Evolutionary conservation across 2,113 vertebrate genomes (phyloP).

Genomic region (Scortum barcoo): DNA sequence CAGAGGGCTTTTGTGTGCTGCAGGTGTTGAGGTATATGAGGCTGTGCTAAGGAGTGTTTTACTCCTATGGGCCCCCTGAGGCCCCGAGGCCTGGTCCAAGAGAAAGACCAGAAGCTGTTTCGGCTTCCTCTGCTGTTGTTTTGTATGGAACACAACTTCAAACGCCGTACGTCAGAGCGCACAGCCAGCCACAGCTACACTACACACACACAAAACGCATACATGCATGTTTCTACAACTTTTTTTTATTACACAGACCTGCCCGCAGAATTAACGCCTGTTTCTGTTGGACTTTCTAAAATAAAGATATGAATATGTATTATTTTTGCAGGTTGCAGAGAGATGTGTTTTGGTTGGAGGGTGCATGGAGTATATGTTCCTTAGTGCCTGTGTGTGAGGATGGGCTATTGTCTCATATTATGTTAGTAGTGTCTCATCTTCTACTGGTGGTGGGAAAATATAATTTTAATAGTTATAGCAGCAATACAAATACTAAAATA

Average conservation of each 20-base stretch:
- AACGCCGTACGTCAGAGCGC: constrained; percentile 62
- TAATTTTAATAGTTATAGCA: neutral
- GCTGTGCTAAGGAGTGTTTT: constrained; percentile 62
- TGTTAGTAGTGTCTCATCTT: neutral
- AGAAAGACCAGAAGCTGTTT: constrained; percentile 83
- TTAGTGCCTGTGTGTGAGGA: neutral
- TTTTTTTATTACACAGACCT: constrained; percentile 23
- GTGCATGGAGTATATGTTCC: neutral
- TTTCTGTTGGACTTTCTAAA: constrained; percentile 49
- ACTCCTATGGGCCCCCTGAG: constrained; percentile 63
- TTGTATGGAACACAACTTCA: constrained; percentile 76
- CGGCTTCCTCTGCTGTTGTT: constrained; percentile 78
- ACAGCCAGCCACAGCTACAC: constrained; percentile 57
- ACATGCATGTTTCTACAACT: neutral
- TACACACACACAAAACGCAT: constrained; percentile 23
- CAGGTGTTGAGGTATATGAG: constrained; percentile 75
- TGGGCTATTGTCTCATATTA: neutral
- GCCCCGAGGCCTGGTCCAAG: constrained; percentile 63
- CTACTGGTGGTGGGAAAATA: no score
- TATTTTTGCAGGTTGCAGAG: constrained; percentile 53
- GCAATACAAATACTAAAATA: neutral
- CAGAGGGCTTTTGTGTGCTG: constrained; percentile 73
- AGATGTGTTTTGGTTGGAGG: neutral
- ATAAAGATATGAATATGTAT: constrained; percentile 54
- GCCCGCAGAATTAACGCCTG: constrained; percentile 31